Conservation (phyloP, 1,140 invertebrate genomes). For the Zaprionus camerounensis region DNA sequence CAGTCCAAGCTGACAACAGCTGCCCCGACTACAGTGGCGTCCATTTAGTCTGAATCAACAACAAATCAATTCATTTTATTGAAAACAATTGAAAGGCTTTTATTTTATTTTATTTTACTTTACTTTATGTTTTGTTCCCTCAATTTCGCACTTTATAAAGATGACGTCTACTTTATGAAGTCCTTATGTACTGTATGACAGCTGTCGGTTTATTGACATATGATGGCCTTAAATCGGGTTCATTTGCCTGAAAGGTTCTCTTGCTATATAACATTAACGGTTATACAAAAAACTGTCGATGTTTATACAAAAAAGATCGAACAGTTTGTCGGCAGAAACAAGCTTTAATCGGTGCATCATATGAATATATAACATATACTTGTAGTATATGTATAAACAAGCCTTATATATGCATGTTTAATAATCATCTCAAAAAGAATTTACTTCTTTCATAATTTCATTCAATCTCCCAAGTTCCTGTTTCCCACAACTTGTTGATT, state of each 20-base stretch:
- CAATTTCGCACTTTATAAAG: slow-evolving; percentile 27
- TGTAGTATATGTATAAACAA: no score
- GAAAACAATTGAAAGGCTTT: slow-evolving; percentile 72
- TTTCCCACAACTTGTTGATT: background rate
- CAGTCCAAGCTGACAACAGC: slow-evolving; percentile 44
- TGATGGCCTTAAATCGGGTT: slow-evolving; percentile 17
- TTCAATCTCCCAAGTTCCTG: background rate
- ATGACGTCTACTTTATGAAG: slow-evolving; percentile 13
- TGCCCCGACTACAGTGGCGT: slow-evolving; percentile 15
- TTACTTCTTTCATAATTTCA: background rate
- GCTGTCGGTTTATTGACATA: slow-evolving; percentile 32
- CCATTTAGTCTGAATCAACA: slow-evolving; percentile 58
- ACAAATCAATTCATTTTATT: slow-evolving; percentile 81
- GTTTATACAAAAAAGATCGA: background rate
- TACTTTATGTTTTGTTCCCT: slow-evolving; percentile 2
- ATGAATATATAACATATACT: no score
- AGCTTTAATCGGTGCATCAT: no score
- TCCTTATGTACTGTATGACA: slow-evolving; percentile 38
- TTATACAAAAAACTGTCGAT: slow-evolving; percentile 1
- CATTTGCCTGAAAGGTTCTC: slow-evolving; percentile 11
- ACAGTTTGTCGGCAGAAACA: no score
- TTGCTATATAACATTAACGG: background rate
- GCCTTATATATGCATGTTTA: no score
- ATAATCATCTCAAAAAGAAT: no score
- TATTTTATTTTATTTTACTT: slow-evolving; percentile 15